These are phyloP conservation scores for Clarias fuscus DNA, from an alignment of 2,797 vertebrate species.

Conservation along the genomic window DNA sequence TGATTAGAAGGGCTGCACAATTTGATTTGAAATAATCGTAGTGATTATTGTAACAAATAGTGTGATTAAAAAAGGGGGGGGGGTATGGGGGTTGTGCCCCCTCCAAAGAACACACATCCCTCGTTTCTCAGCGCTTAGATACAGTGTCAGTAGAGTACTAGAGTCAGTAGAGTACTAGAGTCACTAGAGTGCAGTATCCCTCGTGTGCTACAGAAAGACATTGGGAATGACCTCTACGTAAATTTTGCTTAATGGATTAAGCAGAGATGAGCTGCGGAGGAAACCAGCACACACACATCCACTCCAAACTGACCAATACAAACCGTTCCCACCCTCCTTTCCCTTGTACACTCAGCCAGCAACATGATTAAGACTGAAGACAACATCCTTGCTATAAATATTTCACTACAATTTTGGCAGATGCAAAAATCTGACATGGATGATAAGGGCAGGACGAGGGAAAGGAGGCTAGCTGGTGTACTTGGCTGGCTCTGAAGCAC, in stretches of 20 bases:
- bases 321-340: conserved; percentile 33
- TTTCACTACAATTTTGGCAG: not conserved
- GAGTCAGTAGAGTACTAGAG: too few relatives aligned
- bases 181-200: too few relatives aligned
- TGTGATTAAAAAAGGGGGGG: too few relatives aligned
- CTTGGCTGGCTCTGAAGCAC: conserved; percentile 26
- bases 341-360: conserved; percentile 13
- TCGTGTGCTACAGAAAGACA: not conserved
- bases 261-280: not conserved
- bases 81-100: not conserved
- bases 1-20: too few relatives aligned
- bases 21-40: too few relatives aligned
- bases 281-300: conserved; percentile 36
- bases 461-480: conserved; percentile 45
- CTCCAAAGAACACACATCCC: not conserved
- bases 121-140: not conserved
- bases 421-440: not conserved
- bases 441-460: conserved; percentile 12
- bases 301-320: conserved; percentile 34
- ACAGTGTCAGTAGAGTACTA: too few relatives aligned
- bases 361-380: not conserved
- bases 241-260: not conserved
- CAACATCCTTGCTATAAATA: not conserved
- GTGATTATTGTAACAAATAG: too few relatives aligned
- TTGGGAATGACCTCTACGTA: not conserved